Evolutionary conservation across 1,140 invertebrate species (phyloP), one percentile per base, ranked within the genome.

Genomic region (Antheraea pernyi): DNA sequence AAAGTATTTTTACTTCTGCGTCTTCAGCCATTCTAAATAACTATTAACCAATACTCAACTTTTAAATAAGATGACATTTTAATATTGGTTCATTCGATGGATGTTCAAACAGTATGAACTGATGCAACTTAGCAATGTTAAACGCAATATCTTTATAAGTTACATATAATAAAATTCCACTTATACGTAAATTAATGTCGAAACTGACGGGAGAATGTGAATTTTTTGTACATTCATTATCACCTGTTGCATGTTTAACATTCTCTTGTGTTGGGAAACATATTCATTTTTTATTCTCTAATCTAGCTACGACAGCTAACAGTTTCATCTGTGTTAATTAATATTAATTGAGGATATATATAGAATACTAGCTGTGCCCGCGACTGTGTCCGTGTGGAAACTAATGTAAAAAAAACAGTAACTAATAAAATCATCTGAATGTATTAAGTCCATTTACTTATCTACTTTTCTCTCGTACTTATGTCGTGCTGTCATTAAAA

Each of bases 91-190:
- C 46, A 53, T 53, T 53, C 5, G 13, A n/a, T 53, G 46, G 46
- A 53, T 16, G 46, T 53, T 16, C 16, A 53, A 53, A 53, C 13
- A 0, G 13, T 13, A 53, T 53, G 5, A 16, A 53, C 46, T 13
- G 13, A 53, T 53, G 46, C 46, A 53, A 53, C 16, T 42, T 42
- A 42, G 39, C 39, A 53, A 16, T 53, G 16, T 16, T 10, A 53
- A 53, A 53, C 16, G 46, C 46, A 53, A 53, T 53, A 53, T 6
- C 46, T 53, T 5, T 16, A 16, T 53, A 53, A 53, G 46, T 53
- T 53, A 53, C 46, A 53, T 53, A 53, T 16, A 53, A 53, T 53
- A 53, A 53, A 53, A 53, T 53, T 53, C 46, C 46, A 53, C 46
- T 53, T 53, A 53, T 53, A 53, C 46, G 46, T 53, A 53, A 53